These are phyloP conservation scores for Leptoteleia sp. DNA, from an alignment of 1,140 invertebrate genomes.

Conservation along the genomic window DNA sequence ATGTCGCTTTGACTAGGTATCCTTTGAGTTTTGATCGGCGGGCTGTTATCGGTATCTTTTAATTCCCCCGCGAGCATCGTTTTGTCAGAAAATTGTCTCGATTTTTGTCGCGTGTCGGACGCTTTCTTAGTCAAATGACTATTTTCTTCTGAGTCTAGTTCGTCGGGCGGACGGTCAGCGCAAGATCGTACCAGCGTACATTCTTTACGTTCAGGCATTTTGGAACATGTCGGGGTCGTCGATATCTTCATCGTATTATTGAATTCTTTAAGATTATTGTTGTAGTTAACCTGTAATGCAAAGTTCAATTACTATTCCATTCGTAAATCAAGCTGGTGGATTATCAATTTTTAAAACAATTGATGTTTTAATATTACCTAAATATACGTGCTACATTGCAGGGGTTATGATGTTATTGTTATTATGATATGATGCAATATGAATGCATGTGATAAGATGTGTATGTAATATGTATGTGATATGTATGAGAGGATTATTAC, in stretches of 20 bases:
- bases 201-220: constrained; percentile 70
- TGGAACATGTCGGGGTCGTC: constrained; percentile 73
- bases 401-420: too few species aligned
- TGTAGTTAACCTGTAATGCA: constrained; percentile 71
- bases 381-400: too few species aligned
- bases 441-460: too few species aligned
- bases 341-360: too few species aligned
- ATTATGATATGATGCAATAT: too few species aligned
- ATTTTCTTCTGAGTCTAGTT: constrained; percentile 35
- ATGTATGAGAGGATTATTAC: too few species aligned
- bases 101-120: constrained; percentile 66
- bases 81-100: constrained; percentile 70
- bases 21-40: constrained; percentile 68
- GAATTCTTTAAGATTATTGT: constrained; percentile 72
- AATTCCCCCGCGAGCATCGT: constrained; percentile 61
- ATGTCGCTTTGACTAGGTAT: constrained; percentile 73
- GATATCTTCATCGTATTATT: constrained; percentile 78
- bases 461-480: too few species aligned
- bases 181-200: constrained; percentile 70
- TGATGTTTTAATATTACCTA: too few species aligned
- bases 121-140: constrained; percentile 52
- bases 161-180: constrained; percentile 53
- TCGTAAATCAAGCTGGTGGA: too few species aligned
- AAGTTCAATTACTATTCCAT: neutral
- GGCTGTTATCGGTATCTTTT: constrained; percentile 67